Evolutionary conservation across 1,140 invertebrate genomes (phyloP), one percentile per base, ranked within the genome.

Genomic region (Drosophila asahinai): DNA sequence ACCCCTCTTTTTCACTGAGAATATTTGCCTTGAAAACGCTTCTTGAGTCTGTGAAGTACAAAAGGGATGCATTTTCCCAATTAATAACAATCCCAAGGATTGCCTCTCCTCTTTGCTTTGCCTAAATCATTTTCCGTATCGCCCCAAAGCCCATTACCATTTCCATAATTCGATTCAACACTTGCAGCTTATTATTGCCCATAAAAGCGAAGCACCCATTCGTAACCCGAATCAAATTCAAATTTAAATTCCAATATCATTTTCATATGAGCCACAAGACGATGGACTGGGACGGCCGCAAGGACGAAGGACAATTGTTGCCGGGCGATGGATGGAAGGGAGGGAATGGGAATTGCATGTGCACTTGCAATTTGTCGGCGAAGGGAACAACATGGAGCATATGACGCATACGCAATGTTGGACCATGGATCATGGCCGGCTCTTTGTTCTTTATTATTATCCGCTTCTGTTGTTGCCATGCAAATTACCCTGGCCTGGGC

Each of bases 381-480:
- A 42, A 22, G 38, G 68, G 67, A 51, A 36, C 68, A 74, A 61
- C 68, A 74, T 61, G 42, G 40, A 77, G 51, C 75, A 78, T 78
- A 78, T 78, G 74, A 78, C 75, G 75, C 75, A 78, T 78, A 78
- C 75, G 75, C 75, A 78, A 78, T 78, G 75, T 77, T 77, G 57
- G 73, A 66, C 75, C 73, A 60, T 77, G 57, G 75, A 77, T 77
- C 74, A 77, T 49, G 75, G 74, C 40, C 75, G 74, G 54, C 65
- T 40, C 60, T n/a, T 30, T 49, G 22, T n/a, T 47, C 43, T 33
- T 64, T 42, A 25, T 55, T 51, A 42, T 22, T 43, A 30, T 42
- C 43, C 49, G 54, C 15, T 19, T 22, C 17, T 14, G 27, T 52
- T 58, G 74, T 61, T 77, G 75, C 75, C 75, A 78, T 78, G 75